Evolutionary conservation across 2,113 vertebrate species (phyloP), one percentile per base, ranked within the genome.

Genomic region (Cinclus mexicanus): DNA sequence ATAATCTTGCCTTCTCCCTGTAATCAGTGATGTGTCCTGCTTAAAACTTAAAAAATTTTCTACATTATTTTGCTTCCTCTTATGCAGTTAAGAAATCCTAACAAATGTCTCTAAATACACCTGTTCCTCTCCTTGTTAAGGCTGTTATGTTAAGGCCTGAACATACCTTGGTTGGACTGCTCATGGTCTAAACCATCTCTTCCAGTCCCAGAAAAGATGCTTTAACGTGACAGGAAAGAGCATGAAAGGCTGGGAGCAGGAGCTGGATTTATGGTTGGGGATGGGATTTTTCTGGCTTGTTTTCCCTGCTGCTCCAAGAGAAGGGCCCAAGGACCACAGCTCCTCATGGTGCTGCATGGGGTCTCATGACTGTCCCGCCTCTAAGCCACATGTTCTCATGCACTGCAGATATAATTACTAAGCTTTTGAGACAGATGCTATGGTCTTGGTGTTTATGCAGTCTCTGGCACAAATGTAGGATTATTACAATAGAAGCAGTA

Each of bases 311-410:
- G 39, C 14, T 26, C 21, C 17, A 41, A 22, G 59, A 35, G 14
- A 50, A 71, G 5, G 26, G 26, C 21, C 15, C 1, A 6, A 82
- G 57, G 37, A 26, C 3, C 17, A 33, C 23, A 31, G 2, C 24
- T 35, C 14, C 22, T 80, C n/a, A 1, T 2, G 1, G 44, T 88
- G 37, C 41, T 6, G 29, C 2, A 0, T 56, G 70, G 24, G 33
- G 7, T 69, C 60, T 70, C 53, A 4, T 22, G 49, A 3, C 41
- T 79, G 20, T 64, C n/a, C 49, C 71, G 8, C 24, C 60, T 82
- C 29, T 67, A 57, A 74, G 10, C 33, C 29, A 18, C 3, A 3
- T 37, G 8, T 37, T 77, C 20, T 53, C 0, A 0, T 19, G 24
- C 29, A 41, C 19, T 86, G 44, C 42, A 83, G 53, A 57, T 50